A percentile compares a stretch with the other conserved stretches of the same genome.
Evolutionary conservation across 2,888 invertebrate genomes (phyloP).

Genomic region (Tigriopus californicus): DNA sequence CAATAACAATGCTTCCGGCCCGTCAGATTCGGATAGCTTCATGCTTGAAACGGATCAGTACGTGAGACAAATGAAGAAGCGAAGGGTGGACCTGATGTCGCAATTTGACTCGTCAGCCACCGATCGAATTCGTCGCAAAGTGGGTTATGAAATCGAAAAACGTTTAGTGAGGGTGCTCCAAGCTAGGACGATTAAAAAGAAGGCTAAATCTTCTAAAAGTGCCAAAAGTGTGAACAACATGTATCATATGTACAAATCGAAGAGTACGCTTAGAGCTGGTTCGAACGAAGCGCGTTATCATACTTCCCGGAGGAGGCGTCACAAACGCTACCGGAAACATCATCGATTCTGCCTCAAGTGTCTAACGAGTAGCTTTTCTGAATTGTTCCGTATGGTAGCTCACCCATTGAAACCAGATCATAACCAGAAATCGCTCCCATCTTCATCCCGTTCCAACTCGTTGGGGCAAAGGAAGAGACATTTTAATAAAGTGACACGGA

Average conservation of each 20-base stretch:
- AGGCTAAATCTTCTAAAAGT: neutral
- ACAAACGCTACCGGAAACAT: neutral
- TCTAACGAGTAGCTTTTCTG: neutral
- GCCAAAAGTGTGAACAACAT: neutral
- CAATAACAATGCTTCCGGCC: no score
- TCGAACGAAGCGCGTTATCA: neutral
- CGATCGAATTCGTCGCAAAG: constrained; percentile 6
- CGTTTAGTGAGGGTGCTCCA: neutral
- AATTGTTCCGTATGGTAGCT: neutral
- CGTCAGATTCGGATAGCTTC: neutral
- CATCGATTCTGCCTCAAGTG: constrained; percentile 9
- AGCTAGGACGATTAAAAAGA: neutral
- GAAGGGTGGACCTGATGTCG: neutral
- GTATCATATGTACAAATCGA: neutral
- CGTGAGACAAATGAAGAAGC: constrained; percentile 1
- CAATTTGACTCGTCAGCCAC: neutral
- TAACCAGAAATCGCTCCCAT: neutral
- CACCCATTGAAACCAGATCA: neutral
- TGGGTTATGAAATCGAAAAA: constrained; percentile 10
- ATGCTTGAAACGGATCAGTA: constrained; percentile 7
- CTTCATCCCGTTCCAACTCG: neutral
- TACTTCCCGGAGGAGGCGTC: neutral
- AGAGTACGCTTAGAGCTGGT: neutral
- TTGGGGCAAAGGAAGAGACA: neutral
- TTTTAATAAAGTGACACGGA: neutral